These are phyloP conservation scores for Gallinago nigripennis DNA, from an alignment of 2,797 vertebrate species.

Conservation along the genomic window DNA sequence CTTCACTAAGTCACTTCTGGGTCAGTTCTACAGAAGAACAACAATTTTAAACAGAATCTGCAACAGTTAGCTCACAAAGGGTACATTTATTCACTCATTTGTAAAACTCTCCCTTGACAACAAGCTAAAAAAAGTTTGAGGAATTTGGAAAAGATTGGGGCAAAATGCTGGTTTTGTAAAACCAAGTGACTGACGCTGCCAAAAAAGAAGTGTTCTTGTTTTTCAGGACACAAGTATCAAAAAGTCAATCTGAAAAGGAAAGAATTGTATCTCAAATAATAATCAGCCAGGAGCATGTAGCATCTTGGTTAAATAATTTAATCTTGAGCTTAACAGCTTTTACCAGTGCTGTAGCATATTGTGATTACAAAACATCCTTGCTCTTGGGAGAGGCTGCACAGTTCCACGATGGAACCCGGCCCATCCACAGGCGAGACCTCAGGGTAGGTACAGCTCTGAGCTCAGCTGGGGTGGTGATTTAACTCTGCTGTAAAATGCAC, in stretches of 20 bases:
- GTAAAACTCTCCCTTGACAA: not conserved
- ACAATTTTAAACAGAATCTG: not conserved
- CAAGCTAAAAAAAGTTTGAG: not conserved
- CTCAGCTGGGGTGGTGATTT: too few relatives aligned
- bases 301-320: not conserved
- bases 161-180: not conserved
- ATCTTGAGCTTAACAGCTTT: not conserved
- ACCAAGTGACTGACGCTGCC: not conserved
- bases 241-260: not conserved
- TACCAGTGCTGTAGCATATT: not conserved
- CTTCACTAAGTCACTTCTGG: not conserved
- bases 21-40: not conserved
- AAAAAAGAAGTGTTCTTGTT: not conserved
- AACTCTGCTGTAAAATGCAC: not conserved
- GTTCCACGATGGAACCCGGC: rapidly evolving
- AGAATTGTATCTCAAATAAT: not conserved
- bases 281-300: not conserved
- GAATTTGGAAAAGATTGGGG: not conserved
- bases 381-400: not conserved
- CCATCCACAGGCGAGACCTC: rapidly evolving
- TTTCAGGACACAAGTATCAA: not conserved
- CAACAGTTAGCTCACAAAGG: not conserved
- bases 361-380: not conserved
- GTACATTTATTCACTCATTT: rapidly evolving
- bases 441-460: not conserved